Evolutionary conservation across 2,888 invertebrate genomes (phyloP), one percentile per base, ranked within the genome.

Genomic region (Loripinus fragilis): DNA sequence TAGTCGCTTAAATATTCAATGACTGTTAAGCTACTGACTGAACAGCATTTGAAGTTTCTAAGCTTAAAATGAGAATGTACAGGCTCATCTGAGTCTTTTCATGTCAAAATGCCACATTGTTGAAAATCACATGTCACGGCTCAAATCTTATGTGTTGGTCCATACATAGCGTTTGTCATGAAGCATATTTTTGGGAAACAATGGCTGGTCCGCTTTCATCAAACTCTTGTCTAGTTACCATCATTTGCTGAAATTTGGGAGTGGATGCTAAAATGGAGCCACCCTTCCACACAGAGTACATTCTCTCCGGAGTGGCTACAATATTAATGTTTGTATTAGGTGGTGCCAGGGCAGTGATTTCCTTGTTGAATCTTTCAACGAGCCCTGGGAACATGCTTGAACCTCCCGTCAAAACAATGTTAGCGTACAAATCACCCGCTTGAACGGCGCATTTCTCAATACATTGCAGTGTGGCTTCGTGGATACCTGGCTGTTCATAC

Each of bases 281-380:
- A 94, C 98, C 98, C 95, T 98, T 98, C 98, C 98, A 98, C 89
- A 98, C 98, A 93, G 98, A 98, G 96, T 98, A 98, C 94, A 98
- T 98, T 94, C 98, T 96, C 95, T 98, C 98, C 85, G 98, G 98
- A 73, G 97, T 97, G 89, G 98, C 97, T 94, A 98, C 97, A 92
- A 95, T 95, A 93, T 95, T 95, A 93, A 95, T 95, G 93, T 95
- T 95, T 95, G 95, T 95, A 75, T 95, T 95, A 89, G 94, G 93
- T 67, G 95, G 95, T 66, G 95, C 95, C 87, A 98, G 95, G 76
- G 97, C 96, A 85, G 97, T 97, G 95, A 98, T 98, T 95, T 98
- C 98, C 95, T 98, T 98, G 95, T 98, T 98, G 98, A 98, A 98
- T 91, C 98, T 96, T 95, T 98, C 98, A 90, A 98, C 98, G 94